Conservation (phyloP, 2,113 vertebrate species). For the Lagenorhynchus albirostris region DNA sequence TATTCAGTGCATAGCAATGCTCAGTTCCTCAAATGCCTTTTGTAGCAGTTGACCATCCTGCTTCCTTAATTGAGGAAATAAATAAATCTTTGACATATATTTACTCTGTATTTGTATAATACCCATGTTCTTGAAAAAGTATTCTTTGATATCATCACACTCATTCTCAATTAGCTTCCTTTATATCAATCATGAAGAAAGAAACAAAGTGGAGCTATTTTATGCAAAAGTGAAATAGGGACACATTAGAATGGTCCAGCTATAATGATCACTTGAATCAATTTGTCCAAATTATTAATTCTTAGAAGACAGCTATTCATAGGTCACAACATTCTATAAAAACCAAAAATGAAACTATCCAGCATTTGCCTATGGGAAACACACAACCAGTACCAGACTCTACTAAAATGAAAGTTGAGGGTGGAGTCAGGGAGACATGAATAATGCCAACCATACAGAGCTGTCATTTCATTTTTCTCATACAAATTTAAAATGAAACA, state of each 20-base stretch:
- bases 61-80: neutral
- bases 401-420: neutral
- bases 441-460: neutral
- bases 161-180: neutral
- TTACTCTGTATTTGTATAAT: neutral
- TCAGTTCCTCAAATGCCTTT: neutral
- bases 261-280: neutral
- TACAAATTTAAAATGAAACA: neutral
- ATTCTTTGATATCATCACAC: neutral
- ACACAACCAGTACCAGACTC: neutral
- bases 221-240: neutral
- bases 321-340: neutral
- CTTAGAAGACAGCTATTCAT: neutral
- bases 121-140: neutral
- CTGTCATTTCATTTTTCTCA: neutral
- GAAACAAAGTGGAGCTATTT: neutral
- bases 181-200: neutral
- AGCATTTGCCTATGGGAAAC: neutral
- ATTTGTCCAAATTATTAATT: neutral
- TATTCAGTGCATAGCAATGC: neutral
- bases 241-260: neutral
- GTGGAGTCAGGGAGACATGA: fast-evolving
- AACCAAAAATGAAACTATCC: neutral
- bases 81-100: neutral
- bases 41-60: neutral